Percentiles rank a stretch among this genome's conserved stretches.
phyloP scores from a whole-genome alignment of 2,113 vertebrate species.

The Varanus salvator region DNA sequence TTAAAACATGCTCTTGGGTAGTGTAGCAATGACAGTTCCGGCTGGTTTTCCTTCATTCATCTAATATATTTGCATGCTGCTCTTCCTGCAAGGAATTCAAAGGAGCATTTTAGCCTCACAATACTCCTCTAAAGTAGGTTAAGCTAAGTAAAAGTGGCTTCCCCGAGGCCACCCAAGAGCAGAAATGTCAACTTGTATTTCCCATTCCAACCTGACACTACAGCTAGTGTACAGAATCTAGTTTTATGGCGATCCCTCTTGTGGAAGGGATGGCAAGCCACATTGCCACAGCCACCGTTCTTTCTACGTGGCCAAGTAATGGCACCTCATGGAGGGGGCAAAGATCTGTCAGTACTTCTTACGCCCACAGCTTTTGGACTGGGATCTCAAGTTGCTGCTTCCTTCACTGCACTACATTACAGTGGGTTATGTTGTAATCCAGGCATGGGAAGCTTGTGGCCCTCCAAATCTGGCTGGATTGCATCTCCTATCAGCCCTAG shows the following conservation, averaged over 20 bases:
- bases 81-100: not conserved
- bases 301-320: not conserved
- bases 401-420: too few species aligned
- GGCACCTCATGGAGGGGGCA: too few species aligned
- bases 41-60: not conserved
- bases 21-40: not conserved
- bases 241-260: not conserved
- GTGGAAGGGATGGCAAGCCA: not conserved
- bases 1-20: not conserved
- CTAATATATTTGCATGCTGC: not conserved
- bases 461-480: too few species aligned
- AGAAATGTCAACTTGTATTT: not conserved
- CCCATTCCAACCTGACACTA: not conserved
- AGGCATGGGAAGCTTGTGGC: too few species aligned
- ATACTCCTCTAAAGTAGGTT: not conserved
- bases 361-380: not conserved
- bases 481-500: too few species aligned
- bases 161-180: too few species aligned
- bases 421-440: too few species aligned
- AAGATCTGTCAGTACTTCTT: not conserved
- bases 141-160: not conserved
- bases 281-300: not conserved
- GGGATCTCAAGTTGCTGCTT: not conserved
- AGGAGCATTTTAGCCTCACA: conserved; percentile 5
- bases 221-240: not conserved